Evolutionary conservation across 2,888 invertebrate genomes (phyloP).

Genomic region (Mylabris sibirica): DNA sequence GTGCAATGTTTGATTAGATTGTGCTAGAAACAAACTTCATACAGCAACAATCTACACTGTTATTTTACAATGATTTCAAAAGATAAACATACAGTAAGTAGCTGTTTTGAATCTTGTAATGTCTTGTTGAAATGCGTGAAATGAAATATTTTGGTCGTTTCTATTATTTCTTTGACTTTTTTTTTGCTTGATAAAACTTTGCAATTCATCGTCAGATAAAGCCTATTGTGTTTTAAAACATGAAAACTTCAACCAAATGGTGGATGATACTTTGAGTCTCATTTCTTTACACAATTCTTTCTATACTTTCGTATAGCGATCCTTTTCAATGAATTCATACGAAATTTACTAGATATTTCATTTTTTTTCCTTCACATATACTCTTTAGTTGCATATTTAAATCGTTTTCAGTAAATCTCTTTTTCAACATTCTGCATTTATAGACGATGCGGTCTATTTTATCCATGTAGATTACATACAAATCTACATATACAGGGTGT

Average conservation of each 20-base stretch:
- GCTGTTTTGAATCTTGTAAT: no score
- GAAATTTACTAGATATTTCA: neutral
- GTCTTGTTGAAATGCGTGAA: neutral
- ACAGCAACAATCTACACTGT: neutral
- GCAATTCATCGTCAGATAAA: conserved; percentile 35
- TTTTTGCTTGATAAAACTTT: conserved; percentile 32
- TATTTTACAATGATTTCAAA: neutral
- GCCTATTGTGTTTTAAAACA: conserved; percentile 31
- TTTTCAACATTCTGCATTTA: conserved; percentile 36
- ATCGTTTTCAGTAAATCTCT: conserved; percentile 31
- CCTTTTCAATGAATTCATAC: neutral
- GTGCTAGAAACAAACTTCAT: conserved; percentile 8
- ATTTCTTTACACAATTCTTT: conserved; percentile 19
- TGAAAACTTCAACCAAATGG: conserved; percentile 20
- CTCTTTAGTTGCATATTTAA: conserved; percentile 12
- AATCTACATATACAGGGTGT: neutral
- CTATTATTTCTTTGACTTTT: neutral
- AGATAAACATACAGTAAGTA: neutral
- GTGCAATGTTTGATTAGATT: neutral
- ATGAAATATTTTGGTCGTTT: conserved; percentile 32
- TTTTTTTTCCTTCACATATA: neutral
- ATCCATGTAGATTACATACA: neutral
- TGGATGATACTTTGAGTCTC: conserved; percentile 20
- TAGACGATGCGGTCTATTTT: conserved; percentile 16
- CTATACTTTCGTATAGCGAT: conserved; percentile 2